These are phyloP conservation scores for Platyscapa corneri DNA, from an alignment of 1,140 invertebrate species.

Conservation along the genomic window DNA sequence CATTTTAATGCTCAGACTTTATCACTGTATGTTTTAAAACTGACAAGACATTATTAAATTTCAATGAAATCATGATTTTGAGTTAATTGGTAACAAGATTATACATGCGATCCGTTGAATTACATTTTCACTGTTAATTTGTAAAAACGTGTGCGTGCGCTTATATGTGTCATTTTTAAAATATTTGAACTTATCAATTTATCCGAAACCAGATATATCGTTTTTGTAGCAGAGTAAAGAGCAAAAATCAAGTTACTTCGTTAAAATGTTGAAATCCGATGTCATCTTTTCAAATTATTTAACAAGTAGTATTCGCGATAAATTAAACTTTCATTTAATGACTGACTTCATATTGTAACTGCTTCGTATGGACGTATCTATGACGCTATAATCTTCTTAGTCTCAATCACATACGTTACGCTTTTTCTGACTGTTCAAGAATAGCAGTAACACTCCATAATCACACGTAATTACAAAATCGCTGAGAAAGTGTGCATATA, in stretches of 20 bases:
- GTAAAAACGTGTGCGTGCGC: too few relatives aligned
- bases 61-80: too few relatives aligned
- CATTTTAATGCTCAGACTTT: too few relatives aligned
- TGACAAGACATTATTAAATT: too few relatives aligned
- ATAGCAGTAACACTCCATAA: neutral
- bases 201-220: too few relatives aligned
- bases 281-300: neutral
- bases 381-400: neutral
- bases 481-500: neutral
- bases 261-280: neutral
- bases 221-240: too few relatives aligned
- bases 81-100: neutral
- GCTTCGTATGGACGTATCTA: neutral
- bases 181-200: too few relatives aligned
- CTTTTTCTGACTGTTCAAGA: neutral
- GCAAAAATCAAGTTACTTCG: neutral
- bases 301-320: neutral
- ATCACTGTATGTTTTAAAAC: too few relatives aligned
- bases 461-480: slow-evolving; percentile 3
- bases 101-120: neutral
- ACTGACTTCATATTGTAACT: neutral
- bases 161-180: too few relatives aligned
- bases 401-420: neutral
- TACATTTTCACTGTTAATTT: too few relatives aligned
- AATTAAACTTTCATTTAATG: neutral